These are phyloP conservation scores for Platysternon megacephalum DNA, from an alignment of 2,113 vertebrate genomes.

Conservation along the genomic window DNA sequence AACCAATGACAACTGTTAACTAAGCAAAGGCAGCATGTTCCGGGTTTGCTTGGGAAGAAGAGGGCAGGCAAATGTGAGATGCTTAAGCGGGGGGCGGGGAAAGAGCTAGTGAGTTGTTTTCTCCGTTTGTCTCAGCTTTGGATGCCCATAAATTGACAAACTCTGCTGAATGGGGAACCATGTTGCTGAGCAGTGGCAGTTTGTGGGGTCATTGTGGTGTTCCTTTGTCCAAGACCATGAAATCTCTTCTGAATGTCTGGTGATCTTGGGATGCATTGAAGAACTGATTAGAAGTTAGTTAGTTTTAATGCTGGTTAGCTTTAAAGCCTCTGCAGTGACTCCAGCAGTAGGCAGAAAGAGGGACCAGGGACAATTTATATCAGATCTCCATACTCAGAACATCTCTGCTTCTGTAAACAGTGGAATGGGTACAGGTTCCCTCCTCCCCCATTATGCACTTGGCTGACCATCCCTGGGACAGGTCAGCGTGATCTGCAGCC, in stretches of 20 bases:
- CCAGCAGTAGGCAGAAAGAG: background rate
- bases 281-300: background rate
- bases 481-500: fast-evolving
- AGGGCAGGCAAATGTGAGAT: background rate
- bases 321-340: background rate
- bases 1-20: background rate
- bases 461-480: background rate
- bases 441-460: background rate
- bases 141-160: background rate
- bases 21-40: background rate
- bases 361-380: background rate
- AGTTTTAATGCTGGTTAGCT: background rate
- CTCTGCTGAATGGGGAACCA: background rate
- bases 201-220: background rate
- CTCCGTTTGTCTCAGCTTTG: background rate
- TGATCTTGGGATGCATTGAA: background rate
- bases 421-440: fast-evolving
- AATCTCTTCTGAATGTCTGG: background rate
- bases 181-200: background rate
- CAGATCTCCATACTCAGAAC: background rate
- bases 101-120: background rate
- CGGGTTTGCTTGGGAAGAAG: background rate
- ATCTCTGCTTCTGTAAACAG: fast-evolving
- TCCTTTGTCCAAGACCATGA: background rate
- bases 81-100: background rate